phyloP scores from a whole-genome alignment of 2,888 invertebrate species.

The Pegoplata infirma region DNA sequence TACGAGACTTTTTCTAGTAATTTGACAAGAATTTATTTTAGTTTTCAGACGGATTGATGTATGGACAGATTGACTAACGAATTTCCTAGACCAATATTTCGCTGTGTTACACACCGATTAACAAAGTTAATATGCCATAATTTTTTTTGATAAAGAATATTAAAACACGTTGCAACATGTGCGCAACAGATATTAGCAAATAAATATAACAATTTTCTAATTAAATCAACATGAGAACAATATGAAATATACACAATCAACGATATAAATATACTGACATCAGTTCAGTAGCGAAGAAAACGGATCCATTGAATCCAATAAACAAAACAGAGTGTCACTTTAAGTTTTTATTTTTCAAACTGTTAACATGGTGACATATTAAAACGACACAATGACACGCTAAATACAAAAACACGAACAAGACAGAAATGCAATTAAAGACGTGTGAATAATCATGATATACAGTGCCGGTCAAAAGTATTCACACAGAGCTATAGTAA shows the following conservation, averaged over 20 bases:
- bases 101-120: not conserved
- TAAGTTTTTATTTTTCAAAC: not conserved
- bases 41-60: no score
- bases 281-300: not conserved
- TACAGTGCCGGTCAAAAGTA: no score
- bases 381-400: no score
- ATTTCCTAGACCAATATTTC: no score
- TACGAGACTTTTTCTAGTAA: no score
- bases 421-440: constrained; percentile 34
- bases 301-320: not conserved
- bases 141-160: not conserved
- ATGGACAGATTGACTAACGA: no score
- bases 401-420: not conserved
- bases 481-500: no score
- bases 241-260: constrained; percentile 8
- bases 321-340: not conserved
- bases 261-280: no score
- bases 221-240: constrained; percentile 12
- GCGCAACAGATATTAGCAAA: no score
- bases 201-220: constrained; percentile 13
- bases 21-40: no score
- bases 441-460: constrained; percentile 20
- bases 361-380: not conserved
- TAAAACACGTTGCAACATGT: not conserved
- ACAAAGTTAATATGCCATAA: not conserved